Conservation (phyloP, 2,797 vertebrate species). For the Meda fulgida region DNA sequence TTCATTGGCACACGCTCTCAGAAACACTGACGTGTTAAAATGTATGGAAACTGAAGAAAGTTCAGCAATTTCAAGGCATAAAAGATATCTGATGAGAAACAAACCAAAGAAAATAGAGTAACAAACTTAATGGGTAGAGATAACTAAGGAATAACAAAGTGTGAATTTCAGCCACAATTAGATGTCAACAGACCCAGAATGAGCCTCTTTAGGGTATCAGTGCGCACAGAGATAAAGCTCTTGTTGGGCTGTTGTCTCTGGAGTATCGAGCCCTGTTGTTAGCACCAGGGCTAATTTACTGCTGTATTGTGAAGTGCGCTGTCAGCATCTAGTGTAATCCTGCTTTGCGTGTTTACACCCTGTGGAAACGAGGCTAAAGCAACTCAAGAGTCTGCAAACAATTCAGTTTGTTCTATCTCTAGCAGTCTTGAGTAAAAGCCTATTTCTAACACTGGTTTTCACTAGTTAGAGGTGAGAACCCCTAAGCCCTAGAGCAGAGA, state of each 20-base stretch:
- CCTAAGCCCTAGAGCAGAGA: conserved; percentile 3
- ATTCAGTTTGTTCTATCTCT: conserved; percentile 37
- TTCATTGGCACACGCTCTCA: conserved; percentile 47
- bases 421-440: conserved; percentile 33
- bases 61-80: background rate
- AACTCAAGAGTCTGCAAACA: conserved; percentile 43
- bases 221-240: conserved; percentile 65
- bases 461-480: conserved; percentile 25
- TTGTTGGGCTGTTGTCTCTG: conserved; percentile 57
- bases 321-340: conserved; percentile 64
- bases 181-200: conserved; percentile 50
- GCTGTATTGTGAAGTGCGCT: conserved; percentile 46
- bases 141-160: conserved; percentile 1
- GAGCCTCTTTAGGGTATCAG: conserved; percentile 63
- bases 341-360: conserved; percentile 58
- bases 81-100: background rate
- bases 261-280: conserved; percentile 64
- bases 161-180: conserved; percentile 25
- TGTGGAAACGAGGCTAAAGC: conserved; percentile 36
- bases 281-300: conserved; percentile 54
- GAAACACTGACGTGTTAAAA: background rate
- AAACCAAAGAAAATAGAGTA: background rate
- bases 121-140: background rate
- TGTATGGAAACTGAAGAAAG: background rate
- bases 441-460: conserved; percentile 29